Evolutionary conservation across 1,140 invertebrate genomes (phyloP).

Genomic region (Marisa cornuarietis): DNA sequence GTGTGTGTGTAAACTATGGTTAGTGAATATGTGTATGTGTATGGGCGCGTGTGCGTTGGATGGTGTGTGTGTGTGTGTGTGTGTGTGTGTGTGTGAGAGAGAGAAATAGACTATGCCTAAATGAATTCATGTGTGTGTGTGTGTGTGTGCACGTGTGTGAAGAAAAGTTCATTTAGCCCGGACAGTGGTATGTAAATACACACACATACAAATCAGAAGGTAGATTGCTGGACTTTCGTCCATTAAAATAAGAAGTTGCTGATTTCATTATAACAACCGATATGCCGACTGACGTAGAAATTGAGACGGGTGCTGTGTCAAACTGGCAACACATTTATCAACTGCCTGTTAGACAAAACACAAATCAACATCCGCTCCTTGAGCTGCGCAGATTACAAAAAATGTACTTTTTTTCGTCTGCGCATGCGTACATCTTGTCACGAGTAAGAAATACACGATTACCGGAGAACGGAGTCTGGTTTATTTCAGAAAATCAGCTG

Average conservation of each 20-base stretch:
- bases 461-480: too few relatives aligned
- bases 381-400: too few relatives aligned
- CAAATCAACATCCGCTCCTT: too few relatives aligned
- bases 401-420: too few relatives aligned
- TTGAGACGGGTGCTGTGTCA: neutral
- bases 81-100: slow-evolving; percentile 9
- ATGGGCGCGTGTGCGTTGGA: neutral
- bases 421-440: too few relatives aligned
- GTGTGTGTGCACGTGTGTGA: neutral
- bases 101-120: neutral
- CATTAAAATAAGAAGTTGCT: neutral
- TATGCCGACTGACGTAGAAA: neutral
- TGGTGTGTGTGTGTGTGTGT: slow-evolving; percentile 4
- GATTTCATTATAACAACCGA: neutral
- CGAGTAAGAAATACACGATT: too few relatives aligned
- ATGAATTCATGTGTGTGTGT: neutral
- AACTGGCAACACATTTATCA: too few relatives aligned
- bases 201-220: neutral
- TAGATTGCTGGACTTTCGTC: neutral
- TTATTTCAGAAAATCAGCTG: too few relatives aligned
- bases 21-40: neutral
- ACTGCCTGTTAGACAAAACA: too few relatives aligned
- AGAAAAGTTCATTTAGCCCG: neutral
- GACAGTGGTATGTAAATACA: neutral
- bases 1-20: neutral